phyloP scores from a whole-genome alignment of 2,113 vertebrate species.

The Campylomormyrus tamandua region DNA sequence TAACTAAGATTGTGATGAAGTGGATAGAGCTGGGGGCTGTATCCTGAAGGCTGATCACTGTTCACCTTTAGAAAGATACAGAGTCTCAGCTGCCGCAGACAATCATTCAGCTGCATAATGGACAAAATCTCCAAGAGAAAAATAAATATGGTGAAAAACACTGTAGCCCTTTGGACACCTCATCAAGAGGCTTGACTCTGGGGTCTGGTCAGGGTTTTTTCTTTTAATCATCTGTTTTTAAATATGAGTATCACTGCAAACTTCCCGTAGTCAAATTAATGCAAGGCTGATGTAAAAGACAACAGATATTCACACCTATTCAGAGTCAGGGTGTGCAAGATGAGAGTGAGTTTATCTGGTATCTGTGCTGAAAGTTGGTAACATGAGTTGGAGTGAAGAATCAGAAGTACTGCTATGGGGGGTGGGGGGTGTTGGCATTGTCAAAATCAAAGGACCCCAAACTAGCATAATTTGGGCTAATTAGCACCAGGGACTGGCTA shows the following conservation, averaged over 20 bases:
- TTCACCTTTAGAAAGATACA: background rate
- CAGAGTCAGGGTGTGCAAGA: background rate
- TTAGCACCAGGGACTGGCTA: background rate
- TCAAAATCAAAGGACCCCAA: background rate
- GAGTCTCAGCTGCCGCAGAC: background rate
- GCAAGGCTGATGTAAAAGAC: background rate
- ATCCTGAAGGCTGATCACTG: background rate
- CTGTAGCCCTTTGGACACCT: background rate
- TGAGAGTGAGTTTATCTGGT: background rate
- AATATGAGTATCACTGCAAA: background rate
- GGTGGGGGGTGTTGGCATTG: background rate
- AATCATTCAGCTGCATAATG: background rate
- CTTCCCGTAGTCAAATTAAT: background rate
- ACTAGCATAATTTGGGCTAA: background rate
- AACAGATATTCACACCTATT: conserved; percentile 8
- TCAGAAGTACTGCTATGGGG: background rate
- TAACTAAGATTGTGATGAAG: background rate
- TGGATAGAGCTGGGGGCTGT: background rate
- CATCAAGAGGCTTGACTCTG: background rate
- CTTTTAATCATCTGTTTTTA: background rate
- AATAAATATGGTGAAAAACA: background rate
- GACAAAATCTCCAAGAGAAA: background rate
- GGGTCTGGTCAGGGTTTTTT: background rate
- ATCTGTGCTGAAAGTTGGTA: background rate
- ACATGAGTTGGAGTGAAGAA: background rate